Percentiles rank a stretch among this genome's conserved stretches.
phyloP scores from a whole-genome alignment of 2,113 vertebrate species.

The Arenaria interpres region DNA sequence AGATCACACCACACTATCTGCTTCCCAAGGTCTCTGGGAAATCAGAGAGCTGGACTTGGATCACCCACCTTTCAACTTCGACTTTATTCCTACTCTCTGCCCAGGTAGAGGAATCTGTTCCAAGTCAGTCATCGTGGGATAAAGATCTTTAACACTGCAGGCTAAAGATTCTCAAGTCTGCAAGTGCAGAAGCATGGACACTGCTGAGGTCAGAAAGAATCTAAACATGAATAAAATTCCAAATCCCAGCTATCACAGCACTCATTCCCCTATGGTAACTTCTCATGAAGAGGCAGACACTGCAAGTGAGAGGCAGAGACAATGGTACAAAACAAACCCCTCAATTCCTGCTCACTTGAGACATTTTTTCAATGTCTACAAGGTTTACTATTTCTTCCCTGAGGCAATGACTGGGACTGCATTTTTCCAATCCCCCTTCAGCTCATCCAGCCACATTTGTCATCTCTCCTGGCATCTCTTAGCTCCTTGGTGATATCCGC shows the following conservation, averaged over 20 bases:
- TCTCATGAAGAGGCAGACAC: neutral
- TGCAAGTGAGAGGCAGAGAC: neutral
- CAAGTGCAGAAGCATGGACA: neutral
- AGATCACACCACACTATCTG: neutral
- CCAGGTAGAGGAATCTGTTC: neutral
- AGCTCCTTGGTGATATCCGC: neutral
- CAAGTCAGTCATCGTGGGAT: neutral
- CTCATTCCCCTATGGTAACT: neutral
- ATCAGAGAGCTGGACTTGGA: neutral
- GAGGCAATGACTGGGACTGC: slow-evolving; percentile 10
- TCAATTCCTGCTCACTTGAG: neutral
- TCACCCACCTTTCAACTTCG: neutral
- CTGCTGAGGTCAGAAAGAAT: neutral
- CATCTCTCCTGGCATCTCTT: slow-evolving; percentile 22
- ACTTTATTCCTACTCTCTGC: neutral
- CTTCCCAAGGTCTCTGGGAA: neutral
- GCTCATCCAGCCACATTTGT: slow-evolving; percentile 21
- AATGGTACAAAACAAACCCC: neutral
- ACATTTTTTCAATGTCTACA: neutral
- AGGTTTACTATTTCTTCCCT: slow-evolving; percentile 42
- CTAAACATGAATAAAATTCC: neutral
- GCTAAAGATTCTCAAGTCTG: neutral
- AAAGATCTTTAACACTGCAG: neutral
- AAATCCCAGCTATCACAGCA: neutral
- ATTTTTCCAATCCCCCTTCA: neutral